These are phyloP conservation scores for Drosophila sturtevanti DNA, from an alignment of 1,140 invertebrate species.

Conservation along the genomic window DNA sequence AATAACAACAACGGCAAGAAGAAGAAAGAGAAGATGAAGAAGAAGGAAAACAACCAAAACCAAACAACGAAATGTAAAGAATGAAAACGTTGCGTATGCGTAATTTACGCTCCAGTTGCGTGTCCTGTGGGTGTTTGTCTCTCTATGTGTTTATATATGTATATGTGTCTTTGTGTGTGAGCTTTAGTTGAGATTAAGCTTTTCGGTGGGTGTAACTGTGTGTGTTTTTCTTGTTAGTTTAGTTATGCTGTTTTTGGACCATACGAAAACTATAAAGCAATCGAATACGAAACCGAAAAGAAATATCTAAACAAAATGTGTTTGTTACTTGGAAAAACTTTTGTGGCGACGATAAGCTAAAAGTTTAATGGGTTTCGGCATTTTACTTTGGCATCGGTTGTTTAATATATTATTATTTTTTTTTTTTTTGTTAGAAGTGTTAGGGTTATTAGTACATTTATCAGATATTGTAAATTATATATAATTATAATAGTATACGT, in stretches of 20 bases:
- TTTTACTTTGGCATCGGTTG: conserved; percentile 48
- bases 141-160: conserved; percentile 22
- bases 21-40: conserved; percentile 12
- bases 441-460: conserved; percentile 9
- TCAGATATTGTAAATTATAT: not conserved
- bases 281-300: conserved; percentile 26
- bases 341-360: conserved; percentile 61
- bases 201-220: conserved; percentile 27
- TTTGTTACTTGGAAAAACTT: conserved; percentile 40
- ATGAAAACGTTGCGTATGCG: conserved; percentile 77
- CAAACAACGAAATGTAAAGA: conserved; percentile 49
- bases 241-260: conserved; percentile 40
- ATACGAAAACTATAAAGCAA: conserved; percentile 12
- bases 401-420: not conserved
- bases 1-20: conserved; percentile 17
- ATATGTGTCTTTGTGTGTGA: conserved; percentile 19
- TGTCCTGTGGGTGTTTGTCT: conserved; percentile 44
- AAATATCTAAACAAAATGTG: conserved; percentile 45
- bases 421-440: conserved; percentile 32
- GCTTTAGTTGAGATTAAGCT: conserved; percentile 10
- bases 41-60: conserved; percentile 32
- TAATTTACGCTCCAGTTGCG: conserved; percentile 79
- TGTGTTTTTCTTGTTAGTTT: conserved; percentile 37
- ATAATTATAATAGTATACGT: conserved; percentile 22
- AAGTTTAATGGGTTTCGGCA: conserved; percentile 63